Evolutionary conservation across 2,797 vertebrate genomes (phyloP).

Genomic region (Lindbergichthys nudifrons): DNA sequence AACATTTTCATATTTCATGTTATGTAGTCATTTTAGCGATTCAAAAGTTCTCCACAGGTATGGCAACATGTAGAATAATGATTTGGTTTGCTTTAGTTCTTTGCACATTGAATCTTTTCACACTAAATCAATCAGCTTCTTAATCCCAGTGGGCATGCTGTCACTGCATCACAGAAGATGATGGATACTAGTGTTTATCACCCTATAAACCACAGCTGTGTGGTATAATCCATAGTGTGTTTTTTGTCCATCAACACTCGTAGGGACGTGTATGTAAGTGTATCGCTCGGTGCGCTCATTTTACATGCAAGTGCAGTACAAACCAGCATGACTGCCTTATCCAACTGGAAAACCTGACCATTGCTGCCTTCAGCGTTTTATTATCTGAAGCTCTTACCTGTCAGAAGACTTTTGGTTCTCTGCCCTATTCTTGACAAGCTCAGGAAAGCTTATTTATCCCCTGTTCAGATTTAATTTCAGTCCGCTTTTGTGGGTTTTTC

Average conservation of each 20-base stretch:
- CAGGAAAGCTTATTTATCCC: constrained; percentile 36
- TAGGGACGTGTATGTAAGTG: constrained; percentile 30
- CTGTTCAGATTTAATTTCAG: constrained; percentile 37
- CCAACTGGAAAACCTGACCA: constrained; percentile 42
- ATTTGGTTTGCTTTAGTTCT: constrained; percentile 20
- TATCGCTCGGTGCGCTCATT: constrained; percentile 37
- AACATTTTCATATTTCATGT: constrained; percentile 26
- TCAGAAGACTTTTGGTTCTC: constrained; percentile 28
- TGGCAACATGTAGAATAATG: constrained; percentile 10
- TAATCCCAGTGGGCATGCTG: constrained; percentile 53
- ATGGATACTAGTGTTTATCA: constrained; percentile 76
- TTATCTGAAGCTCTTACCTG: constrained; percentile 27
- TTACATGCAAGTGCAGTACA: constrained; percentile 27
- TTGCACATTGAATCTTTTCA: constrained; percentile 53
- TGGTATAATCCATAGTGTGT: constrained; percentile 51
- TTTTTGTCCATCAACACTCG: constrained; percentile 61
- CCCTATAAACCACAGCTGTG: constrained; percentile 59
- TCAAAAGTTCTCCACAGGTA: constrained; percentile 7
- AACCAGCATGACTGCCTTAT: constrained; percentile 17
- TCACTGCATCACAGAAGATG: constrained; percentile 67
- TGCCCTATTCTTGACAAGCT: constrained; percentile 19
- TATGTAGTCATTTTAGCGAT: neutral
- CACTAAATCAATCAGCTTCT: constrained; percentile 61
- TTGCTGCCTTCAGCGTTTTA: constrained; percentile 44
- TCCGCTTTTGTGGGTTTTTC: constrained; percentile 24